A percentile compares a stretch with the other conserved stretches of the same genome.
Conservation (phyloP, 2,797 vertebrate genomes). For the Neoniphon sammara region DNA sequence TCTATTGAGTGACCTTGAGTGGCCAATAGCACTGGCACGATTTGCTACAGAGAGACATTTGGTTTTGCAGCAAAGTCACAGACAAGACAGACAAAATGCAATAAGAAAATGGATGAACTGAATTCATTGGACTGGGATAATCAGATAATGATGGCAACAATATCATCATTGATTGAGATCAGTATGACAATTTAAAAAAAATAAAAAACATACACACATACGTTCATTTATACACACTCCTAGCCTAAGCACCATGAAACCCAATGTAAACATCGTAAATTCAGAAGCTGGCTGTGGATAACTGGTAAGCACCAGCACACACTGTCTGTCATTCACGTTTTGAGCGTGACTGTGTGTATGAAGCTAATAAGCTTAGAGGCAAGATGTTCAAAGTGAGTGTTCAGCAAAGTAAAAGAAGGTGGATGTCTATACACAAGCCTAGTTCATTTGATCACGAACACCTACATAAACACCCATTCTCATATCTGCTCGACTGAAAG, state of each 20-base stretch:
- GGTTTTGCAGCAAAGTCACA: no score
- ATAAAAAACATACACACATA: no score
- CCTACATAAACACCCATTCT: slow-evolving; percentile 8
- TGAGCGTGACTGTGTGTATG: background rate
- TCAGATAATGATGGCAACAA: no score
- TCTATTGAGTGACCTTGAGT: background rate
- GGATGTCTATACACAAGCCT: slow-evolving; percentile 2
- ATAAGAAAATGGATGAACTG: no score
- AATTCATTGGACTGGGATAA: no score
- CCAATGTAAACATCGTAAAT: background rate
- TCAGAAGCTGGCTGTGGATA: background rate
- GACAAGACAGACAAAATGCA: no score
- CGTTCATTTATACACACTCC: no score
- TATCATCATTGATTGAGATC: no score
- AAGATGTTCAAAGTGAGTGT: no score
- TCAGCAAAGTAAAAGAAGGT: slow-evolving; percentile 9
- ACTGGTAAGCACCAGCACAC: background rate
- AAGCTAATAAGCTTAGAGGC: background rate
- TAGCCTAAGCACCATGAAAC: background rate
- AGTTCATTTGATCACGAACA: slow-evolving; percentile 30
- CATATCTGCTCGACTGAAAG: background rate
- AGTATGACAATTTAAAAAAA: no score
- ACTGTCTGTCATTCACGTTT: background rate
- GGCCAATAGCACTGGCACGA: background rate
- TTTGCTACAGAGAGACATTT: no score